A percentile compares a stretch with the other conserved stretches of the same genome.
Conservation (phyloP, 2,113 vertebrate species). For the Clinocottus analis region DNA sequence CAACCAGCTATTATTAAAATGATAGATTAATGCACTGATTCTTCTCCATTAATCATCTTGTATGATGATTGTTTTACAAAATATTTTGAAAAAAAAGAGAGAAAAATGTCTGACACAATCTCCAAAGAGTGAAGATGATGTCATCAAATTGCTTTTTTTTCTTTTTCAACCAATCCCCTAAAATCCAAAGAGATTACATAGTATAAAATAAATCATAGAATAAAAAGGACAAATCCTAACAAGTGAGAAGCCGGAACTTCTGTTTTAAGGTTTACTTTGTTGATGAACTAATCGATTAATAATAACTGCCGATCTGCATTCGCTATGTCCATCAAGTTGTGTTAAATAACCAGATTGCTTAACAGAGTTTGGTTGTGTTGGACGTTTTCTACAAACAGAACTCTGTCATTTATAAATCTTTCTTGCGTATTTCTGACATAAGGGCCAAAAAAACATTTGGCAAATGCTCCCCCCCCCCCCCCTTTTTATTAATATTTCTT, state of each 20-base stretch:
- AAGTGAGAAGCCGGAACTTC: background rate
- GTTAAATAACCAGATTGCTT: background rate
- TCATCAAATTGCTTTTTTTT: no score
- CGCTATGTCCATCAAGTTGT: background rate
- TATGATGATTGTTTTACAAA: background rate
- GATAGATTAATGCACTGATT: background rate
- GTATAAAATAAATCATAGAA: background rate
- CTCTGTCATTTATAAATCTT: background rate
- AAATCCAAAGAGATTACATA: background rate
- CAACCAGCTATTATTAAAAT: background rate
- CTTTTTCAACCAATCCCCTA: background rate
- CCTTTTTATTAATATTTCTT: background rate
- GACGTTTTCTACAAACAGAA: background rate
- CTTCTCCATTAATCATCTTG: background rate
- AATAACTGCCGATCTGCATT: background rate
- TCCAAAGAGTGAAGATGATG: background rate
- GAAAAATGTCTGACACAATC: background rate
- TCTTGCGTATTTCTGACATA: background rate
- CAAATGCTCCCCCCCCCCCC: background rate
- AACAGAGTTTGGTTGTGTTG: background rate
- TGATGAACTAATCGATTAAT: background rate
- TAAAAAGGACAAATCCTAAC: background rate
- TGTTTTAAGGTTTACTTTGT: background rate
- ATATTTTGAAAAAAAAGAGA: background rate
- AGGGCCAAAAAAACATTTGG: background rate